Evolutionary conservation across 2,888 invertebrate species (phyloP).

Genomic region (Scaptomyza tumidula): DNA sequence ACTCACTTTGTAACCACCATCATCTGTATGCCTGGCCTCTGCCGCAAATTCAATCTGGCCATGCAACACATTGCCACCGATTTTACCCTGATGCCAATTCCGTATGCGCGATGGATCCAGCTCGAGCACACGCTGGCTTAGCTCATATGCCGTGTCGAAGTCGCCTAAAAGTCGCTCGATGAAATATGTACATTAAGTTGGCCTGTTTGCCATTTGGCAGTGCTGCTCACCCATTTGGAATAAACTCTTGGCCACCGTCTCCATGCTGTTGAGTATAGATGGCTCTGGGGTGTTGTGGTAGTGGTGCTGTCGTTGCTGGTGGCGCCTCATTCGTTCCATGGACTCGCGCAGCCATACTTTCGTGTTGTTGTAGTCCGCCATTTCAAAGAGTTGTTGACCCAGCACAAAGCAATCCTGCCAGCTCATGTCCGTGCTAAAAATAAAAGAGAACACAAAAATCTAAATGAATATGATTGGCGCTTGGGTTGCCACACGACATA

Average conservation of each 20-base stretch:
- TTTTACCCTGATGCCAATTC: slow-evolving; percentile 69
- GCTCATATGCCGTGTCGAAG: slow-evolving; percentile 71
- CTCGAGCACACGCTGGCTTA: slow-evolving; percentile 73
- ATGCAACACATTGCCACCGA: slow-evolving; percentile 34
- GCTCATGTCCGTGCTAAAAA: slow-evolving; percentile 87
- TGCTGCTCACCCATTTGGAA: slow-evolving; percentile 73
- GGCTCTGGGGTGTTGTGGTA: slow-evolving; percentile 14
- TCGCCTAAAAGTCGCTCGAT: slow-evolving; percentile 62
- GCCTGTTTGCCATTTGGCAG: slow-evolving; percentile 21
- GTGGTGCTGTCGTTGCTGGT: slow-evolving; percentile 85
- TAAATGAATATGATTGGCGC: slow-evolving; percentile 54
- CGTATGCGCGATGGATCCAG: slow-evolving; percentile 69
- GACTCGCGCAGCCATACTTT: slow-evolving; percentile 98
- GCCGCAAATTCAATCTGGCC: slow-evolving; percentile 17
- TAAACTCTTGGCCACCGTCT: slow-evolving; percentile 74
- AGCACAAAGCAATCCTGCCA: slow-evolving; percentile 98
- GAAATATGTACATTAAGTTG: slow-evolving; percentile 45
- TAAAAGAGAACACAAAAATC: slow-evolving; percentile 55
- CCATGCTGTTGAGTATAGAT: slow-evolving; percentile 73
- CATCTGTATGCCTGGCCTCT: slow-evolving; percentile 41
- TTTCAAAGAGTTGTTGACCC: slow-evolving; percentile 95
- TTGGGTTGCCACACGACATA: slow-evolving; percentile 17
- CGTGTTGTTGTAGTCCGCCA: slow-evolving; percentile 95
- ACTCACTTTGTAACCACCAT: slow-evolving; percentile 56
- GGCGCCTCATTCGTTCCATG: slow-evolving; percentile 89